Percentiles rank a stretch among this genome's conserved stretches.
phyloP scores from a whole-genome alignment of 2,888 invertebrate species.

The Agriopis marginaria region DNA sequence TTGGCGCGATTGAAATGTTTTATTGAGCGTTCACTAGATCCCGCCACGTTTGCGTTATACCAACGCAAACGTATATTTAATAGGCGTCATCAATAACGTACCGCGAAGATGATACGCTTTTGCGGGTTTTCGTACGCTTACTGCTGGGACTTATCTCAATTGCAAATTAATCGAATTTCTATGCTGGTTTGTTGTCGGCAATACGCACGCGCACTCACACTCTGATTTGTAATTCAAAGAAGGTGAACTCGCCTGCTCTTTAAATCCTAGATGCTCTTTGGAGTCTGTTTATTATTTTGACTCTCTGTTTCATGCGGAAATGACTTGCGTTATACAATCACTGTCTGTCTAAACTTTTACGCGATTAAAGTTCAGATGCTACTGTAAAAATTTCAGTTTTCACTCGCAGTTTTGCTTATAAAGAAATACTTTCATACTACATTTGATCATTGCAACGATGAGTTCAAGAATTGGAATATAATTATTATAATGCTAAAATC shows the following conservation, averaged over 20 bases:
- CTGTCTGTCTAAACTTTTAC: conserved; percentile 12
- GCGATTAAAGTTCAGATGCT: not conserved
- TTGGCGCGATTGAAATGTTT: conserved; percentile 81
- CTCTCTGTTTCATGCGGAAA: conserved; percentile 50
- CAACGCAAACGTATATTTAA: conserved; percentile 83
- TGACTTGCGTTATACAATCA: conserved; percentile 42
- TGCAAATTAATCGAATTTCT: conserved; percentile 83
- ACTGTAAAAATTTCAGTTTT: not conserved
- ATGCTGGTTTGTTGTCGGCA: conserved; percentile 65
- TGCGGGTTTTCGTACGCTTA: conserved; percentile 74
- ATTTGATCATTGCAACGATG: not conserved
- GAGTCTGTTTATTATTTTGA: conserved; percentile 58
- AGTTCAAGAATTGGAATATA: not conserved
- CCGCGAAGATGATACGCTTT: conserved; percentile 78
- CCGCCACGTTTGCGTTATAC: conserved; percentile 56
- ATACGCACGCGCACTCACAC: conserved; percentile 59
- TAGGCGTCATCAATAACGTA: conserved; percentile 85
- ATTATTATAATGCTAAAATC: not conserved
- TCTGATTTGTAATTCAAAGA: conserved; percentile 76
- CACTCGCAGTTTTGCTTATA: too few species aligned
- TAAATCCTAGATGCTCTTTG: conserved; percentile 60
- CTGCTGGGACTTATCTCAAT: conserved; percentile 78
- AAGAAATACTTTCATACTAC: too few species aligned
- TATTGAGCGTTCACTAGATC: conserved; percentile 73
- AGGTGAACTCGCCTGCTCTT: conserved; percentile 60